These are phyloP conservation scores for Mugil cephalus DNA, from an alignment of 2,113 vertebrate species.

Conservation along the genomic window DNA sequence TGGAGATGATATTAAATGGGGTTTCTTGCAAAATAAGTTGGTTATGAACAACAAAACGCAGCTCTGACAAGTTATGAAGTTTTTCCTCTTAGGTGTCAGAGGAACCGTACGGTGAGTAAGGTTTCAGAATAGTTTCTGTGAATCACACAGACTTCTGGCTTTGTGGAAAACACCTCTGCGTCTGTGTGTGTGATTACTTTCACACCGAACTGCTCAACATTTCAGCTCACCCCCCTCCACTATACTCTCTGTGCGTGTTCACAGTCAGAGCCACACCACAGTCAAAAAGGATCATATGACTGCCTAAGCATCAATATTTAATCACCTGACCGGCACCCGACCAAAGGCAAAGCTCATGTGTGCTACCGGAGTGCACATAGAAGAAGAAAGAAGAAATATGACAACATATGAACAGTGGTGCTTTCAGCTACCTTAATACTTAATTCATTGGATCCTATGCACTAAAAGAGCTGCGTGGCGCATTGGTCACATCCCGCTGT, in stretches of 20 bases:
- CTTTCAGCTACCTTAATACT: constrained; percentile 41
- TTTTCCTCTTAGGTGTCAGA: too few relatives aligned
- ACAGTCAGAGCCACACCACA: constrained; percentile 10
- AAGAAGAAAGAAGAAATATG: constrained; percentile 4
- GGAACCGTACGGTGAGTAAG: too few relatives aligned
- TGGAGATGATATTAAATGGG: too few relatives aligned
- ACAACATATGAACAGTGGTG: not conserved
- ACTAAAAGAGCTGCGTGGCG: constrained; percentile 12
- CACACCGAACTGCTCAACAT: too few relatives aligned
- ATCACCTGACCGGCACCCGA: constrained; percentile 30
- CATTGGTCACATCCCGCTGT: not conserved
- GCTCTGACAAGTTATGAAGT: too few relatives aligned
- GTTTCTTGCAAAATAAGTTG: too few relatives aligned
- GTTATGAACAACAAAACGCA: too few relatives aligned
- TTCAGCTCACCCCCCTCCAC: too few relatives aligned
- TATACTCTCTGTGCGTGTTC: not conserved
- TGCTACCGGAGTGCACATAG: not conserved
- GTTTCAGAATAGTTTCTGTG: too few relatives aligned
- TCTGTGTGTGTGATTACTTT: too few relatives aligned
- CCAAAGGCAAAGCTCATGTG: constrained; percentile 1
- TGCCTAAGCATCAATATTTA: constrained; percentile 59
- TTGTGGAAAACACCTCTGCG: too few relatives aligned
- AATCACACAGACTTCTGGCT: too few relatives aligned
- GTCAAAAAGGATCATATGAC: constrained; percentile 47
- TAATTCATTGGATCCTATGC: constrained; percentile 29